Percentiles rank a stretch among this genome's conserved stretches.
Conservation (phyloP, 2,888 invertebrate genomes). For the Pristionchus japonicus region DNA sequence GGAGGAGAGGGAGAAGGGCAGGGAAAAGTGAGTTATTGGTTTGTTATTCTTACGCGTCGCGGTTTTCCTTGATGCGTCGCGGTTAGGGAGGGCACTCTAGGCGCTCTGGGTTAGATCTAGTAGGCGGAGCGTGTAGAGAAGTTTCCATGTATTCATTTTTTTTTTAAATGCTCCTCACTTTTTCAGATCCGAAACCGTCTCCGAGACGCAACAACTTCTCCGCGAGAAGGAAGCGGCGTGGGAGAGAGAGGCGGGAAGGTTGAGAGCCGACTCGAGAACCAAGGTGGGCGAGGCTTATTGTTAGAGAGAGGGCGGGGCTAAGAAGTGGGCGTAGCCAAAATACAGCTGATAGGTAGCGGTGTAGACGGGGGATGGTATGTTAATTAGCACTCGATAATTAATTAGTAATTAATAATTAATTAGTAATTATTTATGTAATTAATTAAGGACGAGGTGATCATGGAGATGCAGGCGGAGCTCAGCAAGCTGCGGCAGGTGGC, state of each 20-base stretch:
- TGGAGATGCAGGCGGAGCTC: constrained; percentile 80
- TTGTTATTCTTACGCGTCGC: not conserved
- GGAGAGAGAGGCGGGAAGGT: constrained; percentile 58
- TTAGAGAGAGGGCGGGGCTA: not conserved
- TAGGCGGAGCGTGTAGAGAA: too few relatives aligned
- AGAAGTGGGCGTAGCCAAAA: not conserved
- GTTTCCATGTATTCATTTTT: not conserved
- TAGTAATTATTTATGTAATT: not conserved
- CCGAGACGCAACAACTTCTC: constrained; percentile 21
- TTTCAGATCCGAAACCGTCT: constrained; percentile 10
- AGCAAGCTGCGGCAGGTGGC: constrained; percentile 76
- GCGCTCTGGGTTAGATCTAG: too few relatives aligned
- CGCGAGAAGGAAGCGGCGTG: constrained; percentile 40
- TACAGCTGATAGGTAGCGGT: not conserved
- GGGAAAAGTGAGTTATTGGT: not conserved
- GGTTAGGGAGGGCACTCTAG: too few relatives aligned
- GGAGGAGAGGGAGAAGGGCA: constrained; percentile 24
- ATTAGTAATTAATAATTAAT: not conserved
- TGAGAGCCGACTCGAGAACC: constrained; percentile 55
- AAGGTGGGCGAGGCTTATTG: constrained; percentile 44
- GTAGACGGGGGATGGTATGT: not conserved
- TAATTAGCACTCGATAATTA: not conserved
- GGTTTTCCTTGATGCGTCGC: too few relatives aligned
- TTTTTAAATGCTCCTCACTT: not conserved
- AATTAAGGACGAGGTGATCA: constrained; percentile 80